phyloP scores from a whole-genome alignment of 2,113 vertebrate genomes.

The Entelurus aequoreus region DNA sequence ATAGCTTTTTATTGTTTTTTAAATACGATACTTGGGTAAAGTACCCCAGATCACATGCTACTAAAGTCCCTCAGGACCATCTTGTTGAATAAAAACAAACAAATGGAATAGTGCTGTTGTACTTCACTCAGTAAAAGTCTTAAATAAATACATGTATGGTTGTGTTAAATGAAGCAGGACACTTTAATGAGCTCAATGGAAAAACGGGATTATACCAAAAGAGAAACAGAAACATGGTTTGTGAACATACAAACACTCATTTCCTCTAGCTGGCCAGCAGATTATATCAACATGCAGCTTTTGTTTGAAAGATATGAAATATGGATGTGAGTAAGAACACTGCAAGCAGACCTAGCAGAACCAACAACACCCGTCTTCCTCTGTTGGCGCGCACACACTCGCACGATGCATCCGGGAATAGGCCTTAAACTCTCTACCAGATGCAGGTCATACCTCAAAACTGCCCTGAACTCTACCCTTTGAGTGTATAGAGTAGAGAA shows the following conservation, averaged over 20 bases:
- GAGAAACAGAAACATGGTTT: slow-evolving; percentile 59
- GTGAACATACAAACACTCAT: slow-evolving; percentile 55
- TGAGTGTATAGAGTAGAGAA: too few species aligned
- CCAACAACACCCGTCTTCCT: slow-evolving; percentile 15
- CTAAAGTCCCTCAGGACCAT: neutral
- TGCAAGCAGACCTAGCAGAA: slow-evolving; percentile 20
- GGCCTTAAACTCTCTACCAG: slow-evolving; percentile 44
- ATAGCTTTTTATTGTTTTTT: neutral
- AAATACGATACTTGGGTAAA: neutral
- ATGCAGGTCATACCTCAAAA: slow-evolving; percentile 54
- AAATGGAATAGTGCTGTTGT: slow-evolving; percentile 1
- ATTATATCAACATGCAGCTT: slow-evolving; percentile 66
- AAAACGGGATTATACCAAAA: slow-evolving; percentile 46
- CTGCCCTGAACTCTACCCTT: slow-evolving; percentile 16
- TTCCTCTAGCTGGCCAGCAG: slow-evolving; percentile 53
- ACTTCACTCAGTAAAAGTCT: slow-evolving; percentile 4
- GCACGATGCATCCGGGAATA: slow-evolving; percentile 36
- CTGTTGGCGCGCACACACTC: slow-evolving; percentile 1
- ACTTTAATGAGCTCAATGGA: slow-evolving; percentile 47
- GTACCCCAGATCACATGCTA: neutral
- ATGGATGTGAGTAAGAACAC: slow-evolving; percentile 56
- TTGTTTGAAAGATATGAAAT: slow-evolving; percentile 72
- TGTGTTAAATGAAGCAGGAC: slow-evolving; percentile 31
- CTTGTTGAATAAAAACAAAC: neutral
- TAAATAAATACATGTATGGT: slow-evolving; percentile 30